Percentiles rank a stretch among this genome's conserved stretches.
Evolutionary conservation across 2,113 vertebrate genomes (phyloP).

Genomic region (Syrmaticus mikado): DNA sequence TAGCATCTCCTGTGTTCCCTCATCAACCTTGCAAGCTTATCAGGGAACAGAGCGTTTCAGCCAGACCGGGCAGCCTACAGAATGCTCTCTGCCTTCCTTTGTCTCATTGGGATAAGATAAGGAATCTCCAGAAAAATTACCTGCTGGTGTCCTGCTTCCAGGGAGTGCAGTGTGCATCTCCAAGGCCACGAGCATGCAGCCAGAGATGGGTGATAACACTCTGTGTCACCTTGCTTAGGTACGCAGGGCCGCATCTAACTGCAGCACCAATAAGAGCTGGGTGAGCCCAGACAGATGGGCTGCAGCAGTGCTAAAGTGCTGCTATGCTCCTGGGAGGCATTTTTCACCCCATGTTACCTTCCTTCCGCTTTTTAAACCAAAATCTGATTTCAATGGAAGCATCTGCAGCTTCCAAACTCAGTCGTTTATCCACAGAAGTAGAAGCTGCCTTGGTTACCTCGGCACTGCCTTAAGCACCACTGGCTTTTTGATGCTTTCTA

Average conservation of each 20-base stretch:
- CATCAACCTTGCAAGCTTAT: background rate
- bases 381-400: conserved; percentile 17
- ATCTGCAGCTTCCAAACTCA: background rate
- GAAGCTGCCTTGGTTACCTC: background rate
- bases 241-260: background rate
- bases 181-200: rapidly evolving
- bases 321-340: background rate
- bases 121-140: background rate
- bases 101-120: background rate
- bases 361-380: rapidly evolving
- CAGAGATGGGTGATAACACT: background rate
- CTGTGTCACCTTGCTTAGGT: background rate
- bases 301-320: background rate
- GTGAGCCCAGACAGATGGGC: background rate
- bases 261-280: background rate
- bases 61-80: background rate
- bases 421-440: background rate
- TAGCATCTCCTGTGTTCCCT: rapidly evolving
- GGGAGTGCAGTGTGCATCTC: background rate
- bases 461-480: conserved; percentile 12
- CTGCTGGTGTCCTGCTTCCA: background rate
- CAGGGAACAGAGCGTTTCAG: background rate
- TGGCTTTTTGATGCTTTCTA: conserved; percentile 54
- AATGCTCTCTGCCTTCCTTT: background rate
- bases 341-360: background rate